Evolutionary conservation across 2,113 vertebrate species (phyloP).

Genomic region (Riparia riparia): DNA sequence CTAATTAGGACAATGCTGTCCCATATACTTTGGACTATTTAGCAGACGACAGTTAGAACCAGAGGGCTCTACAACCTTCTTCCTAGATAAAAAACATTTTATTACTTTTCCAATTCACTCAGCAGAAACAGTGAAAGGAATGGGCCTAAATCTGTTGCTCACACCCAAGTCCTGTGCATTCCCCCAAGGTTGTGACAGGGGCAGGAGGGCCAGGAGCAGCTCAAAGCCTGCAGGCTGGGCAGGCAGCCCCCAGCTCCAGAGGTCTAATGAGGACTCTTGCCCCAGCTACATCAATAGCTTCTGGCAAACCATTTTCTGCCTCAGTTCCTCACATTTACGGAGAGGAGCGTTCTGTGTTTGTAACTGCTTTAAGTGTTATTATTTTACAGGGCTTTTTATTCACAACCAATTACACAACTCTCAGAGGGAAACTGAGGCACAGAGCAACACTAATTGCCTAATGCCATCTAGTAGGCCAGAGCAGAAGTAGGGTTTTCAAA

Average conservation of each 20-base stretch:
- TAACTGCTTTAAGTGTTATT: not conserved
- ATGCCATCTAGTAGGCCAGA: not conserved
- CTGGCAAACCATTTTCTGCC: slow-evolving; percentile 53
- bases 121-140: not conserved
- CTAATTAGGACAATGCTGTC: slow-evolving; percentile 58
- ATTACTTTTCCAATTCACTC: slow-evolving; percentile 5
- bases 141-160: not conserved
- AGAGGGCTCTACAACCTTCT: not conserved
- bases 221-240: not conserved
- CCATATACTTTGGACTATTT: slow-evolving; percentile 34
- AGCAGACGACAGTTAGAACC: not conserved
- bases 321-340: slow-evolving; percentile 38
- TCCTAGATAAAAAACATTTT: not conserved
- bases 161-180: not conserved
- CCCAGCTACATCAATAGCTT: not conserved
- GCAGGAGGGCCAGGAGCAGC: not conserved
- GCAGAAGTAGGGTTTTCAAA: not conserved
- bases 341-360: not conserved
- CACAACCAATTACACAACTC: not conserved
- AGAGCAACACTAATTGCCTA: not conserved
- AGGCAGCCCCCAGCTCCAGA: not conserved
- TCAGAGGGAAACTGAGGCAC: slow-evolving; percentile 43
- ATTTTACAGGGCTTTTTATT: slow-evolving; percentile 17
- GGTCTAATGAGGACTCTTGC: slow-evolving; percentile 46
- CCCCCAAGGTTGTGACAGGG: not conserved